Evolutionary conservation across 2,113 vertebrate species (phyloP), one percentile per base, ranked within the genome.

Genomic region (Falcunculus frontatus): DNA sequence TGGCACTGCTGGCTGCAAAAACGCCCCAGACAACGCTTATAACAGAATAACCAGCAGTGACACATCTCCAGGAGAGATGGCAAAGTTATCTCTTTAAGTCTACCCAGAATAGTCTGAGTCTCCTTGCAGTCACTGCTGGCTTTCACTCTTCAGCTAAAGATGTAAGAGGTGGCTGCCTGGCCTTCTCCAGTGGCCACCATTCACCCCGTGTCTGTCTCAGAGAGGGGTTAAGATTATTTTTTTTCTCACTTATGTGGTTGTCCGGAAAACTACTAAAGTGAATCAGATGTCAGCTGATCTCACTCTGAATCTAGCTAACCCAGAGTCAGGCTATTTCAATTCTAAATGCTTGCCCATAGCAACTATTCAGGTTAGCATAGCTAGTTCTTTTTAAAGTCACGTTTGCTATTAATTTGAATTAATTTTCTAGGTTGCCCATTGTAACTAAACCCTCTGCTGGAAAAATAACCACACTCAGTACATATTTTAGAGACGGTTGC

Each of bases 21-120:
- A 84, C 0, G 1, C 15, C 83, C 17, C 4, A 4, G 39, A 35
- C 4, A 3, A 74, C 0, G 0, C 4, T 67, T 67, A 37, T 19
- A 30, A 42, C 64, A 57, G 49, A 77, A 68, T 12, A 57, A 83
- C 13, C 67, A 69, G 33, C 10, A 78, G 72, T 37, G 63, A 68
- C 46, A 86, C 35, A 41, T 12, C 29, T 65, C 30, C 60, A 68
- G 41, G 10, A 39, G 52, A 41, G 56, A 77, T 10, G 22, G 59
- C 23, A 64, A 82, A 78, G 65, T 49, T 55, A 18, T 42, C 60
- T 42, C 60, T 88, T 46, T 29, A 49, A 17, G 13, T 59, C 59
- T 60, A 60, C 11, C 18, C 44, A 49, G 37, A 88, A 41, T 13
- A 62, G 16, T 6, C 18, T 4, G 8, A 90, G 37, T 42, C 53